Evolutionary conservation across 2,888 invertebrate species (phyloP), one percentile per base, ranked within the genome.

Genomic region (Hyppa rectilinea): DNA sequence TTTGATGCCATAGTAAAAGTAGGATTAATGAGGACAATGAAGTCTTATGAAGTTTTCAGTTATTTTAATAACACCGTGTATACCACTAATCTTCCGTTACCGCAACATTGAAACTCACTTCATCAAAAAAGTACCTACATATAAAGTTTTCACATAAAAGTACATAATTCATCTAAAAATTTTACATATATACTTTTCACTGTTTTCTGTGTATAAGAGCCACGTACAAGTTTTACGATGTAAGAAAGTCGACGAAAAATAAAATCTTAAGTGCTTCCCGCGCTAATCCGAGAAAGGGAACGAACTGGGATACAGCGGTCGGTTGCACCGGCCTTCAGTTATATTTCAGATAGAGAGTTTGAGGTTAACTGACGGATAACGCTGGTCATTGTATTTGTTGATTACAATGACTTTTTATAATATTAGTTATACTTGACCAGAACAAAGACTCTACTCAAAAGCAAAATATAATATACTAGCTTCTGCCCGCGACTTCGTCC

Each of bases 241-340:
- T 76, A 78, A 85, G 85, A 85, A 84, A 85, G 86, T 86, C 81
- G 91, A 85, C 87, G 88, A 89, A 91, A 90, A 89, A 91, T 91
- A 91, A 92, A 92, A 92, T 90, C 89, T 91, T 90, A 91, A 92
- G 93, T 92, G 92, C 92, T 88, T 87, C 87, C 85, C 82, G 68
- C 85, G 87, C 91, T 92, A 92, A 92, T 92, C 92, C 91, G 82
- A 79, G 89, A 85, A 85, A 86, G 83, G 87, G 87, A 84, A 85
- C 88, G 87, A 89, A 58, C 52, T 88, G 87, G 85, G 86, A 63
- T 60, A 58, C 10, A 87, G 86, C 83, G 85, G 65, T 60, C 66
- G 71, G 78, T 87, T 60, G 38, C 73, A 85, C 83, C 52, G 38
- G 31, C 17, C 38, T 38, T 0, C 5, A 67, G 6, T 9, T 71